A percentile compares a stretch with the other conserved stretches of the same genome.
phyloP scores from a whole-genome alignment of 2,113 vertebrate species.

The Gallinago media region DNA sequence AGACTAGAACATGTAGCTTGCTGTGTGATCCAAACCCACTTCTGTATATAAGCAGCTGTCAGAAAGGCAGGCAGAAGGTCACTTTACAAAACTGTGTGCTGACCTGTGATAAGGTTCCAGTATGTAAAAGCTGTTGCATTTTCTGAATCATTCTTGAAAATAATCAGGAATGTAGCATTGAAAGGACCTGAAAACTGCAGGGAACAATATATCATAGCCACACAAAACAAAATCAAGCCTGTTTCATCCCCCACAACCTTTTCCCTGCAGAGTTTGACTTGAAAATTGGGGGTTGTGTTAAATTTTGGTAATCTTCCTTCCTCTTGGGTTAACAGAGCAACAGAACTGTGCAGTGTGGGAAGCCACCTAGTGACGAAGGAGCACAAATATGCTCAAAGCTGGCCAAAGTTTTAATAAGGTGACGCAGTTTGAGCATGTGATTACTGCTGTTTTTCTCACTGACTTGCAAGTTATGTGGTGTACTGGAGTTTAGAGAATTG shows the following conservation, averaged over 20 bases:
- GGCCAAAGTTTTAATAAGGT: slow-evolving; percentile 20
- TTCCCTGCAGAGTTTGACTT: background rate
- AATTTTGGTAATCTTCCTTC: background rate
- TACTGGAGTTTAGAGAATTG: background rate
- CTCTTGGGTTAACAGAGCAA: background rate
- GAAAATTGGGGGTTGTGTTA: background rate
- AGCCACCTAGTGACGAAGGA: slow-evolving; percentile 50
- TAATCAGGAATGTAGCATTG: background rate
- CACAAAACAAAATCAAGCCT: background rate
- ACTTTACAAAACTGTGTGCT: background rate
- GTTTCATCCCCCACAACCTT: background rate
- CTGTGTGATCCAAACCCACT: background rate
- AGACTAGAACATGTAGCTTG: background rate
- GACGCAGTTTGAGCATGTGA: slow-evolving; percentile 56
- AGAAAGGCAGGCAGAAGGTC: background rate
- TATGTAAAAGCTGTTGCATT: background rate
- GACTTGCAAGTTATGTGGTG: background rate
- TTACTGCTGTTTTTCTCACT: slow-evolving; percentile 3
- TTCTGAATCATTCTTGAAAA: background rate
- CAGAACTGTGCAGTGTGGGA: slow-evolving; percentile 17
- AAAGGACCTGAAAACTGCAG: background rate
- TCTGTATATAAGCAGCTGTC: background rate
- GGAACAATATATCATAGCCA: background rate
- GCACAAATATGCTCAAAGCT: slow-evolving; percentile 38
- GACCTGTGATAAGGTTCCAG: background rate